A percentile compares a stretch with the other conserved stretches of the same genome.
Evolutionary conservation across 2,888 invertebrate genomes (phyloP).

Genomic region (Philonicus albiceps): DNA sequence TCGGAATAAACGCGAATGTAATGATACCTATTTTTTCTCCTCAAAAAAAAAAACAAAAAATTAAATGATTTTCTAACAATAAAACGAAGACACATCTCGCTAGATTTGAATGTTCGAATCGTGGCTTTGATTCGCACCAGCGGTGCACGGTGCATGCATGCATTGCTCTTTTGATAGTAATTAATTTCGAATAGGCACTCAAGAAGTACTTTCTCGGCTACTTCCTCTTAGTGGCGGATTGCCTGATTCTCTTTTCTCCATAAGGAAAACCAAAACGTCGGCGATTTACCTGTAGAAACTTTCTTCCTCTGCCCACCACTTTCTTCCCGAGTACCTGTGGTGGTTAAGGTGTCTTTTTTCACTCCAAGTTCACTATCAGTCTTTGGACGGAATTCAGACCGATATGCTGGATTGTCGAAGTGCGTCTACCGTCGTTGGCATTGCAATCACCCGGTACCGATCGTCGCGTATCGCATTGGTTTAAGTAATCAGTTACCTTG

Average conservation of each 20-base stretch:
- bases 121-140: background rate
- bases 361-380: conserved; percentile 53
- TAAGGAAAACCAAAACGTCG: conserved; percentile 8
- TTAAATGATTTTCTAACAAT: background rate
- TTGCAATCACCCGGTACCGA: background rate
- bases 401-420: background rate
- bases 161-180: background rate
- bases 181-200: conserved; percentile 30
- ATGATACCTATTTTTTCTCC: background rate
- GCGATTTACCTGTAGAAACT: background rate
- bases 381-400: conserved; percentile 27
- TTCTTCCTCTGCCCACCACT: conserved; percentile 42
- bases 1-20: background rate
- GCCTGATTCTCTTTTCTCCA: conserved; percentile 45
- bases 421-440: background rate
- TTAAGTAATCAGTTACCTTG: background rate
- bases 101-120: background rate
- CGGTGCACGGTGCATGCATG: conserved; percentile 3
- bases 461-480: background rate
- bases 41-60: too few species aligned
- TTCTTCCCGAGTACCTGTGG: background rate
- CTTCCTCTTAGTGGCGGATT: conserved; percentile 35
- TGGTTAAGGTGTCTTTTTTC: conserved; percentile 52
- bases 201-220: conserved; percentile 41
- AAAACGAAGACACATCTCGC: background rate